Base-by-base conservation (phyloP, 2,888 invertebrate species). In the Cantharis rustica region DNA sequence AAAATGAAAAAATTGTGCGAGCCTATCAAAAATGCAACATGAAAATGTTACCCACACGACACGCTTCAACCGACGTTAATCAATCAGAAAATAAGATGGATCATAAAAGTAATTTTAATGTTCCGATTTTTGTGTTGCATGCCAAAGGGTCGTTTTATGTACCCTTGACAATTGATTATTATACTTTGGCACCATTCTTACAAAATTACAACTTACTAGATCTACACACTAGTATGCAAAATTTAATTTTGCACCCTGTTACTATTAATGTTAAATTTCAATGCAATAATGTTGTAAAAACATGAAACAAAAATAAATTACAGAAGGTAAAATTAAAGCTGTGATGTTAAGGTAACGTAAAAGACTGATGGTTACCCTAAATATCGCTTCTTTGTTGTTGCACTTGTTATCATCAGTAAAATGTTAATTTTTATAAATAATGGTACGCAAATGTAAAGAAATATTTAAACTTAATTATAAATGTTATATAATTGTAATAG, bases 71-170 rank as follows among this genome's bases (percentile, higher is more conserved):
- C 0, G 61, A 26, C n/a, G 69, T 75, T 10, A 16, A 72, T 3
- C 72, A 26, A 11, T n/a, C 27, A 0, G 75, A 73, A 15, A 73
- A 63, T 47, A 70, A 71, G 9, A 64, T 72, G 17, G 66, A 72
- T 13, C 20, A 80, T 61, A 84, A 85, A 76, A 83, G 82, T 27
- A 88, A 88, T 15, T 89, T 92, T 80, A 91, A 92, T 70, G 93
- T 97, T 69, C 97, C 98, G 0, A 94, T 97, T 61, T 98, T 98
- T 87, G 97, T 96, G 3, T 89, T 98, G 61, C 96, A 97, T 87
- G 92, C 96, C n/a, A 93, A 94, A 80, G 97, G 97, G 62, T 91
- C 93, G 69, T 97, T 95, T 88, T 98, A 98, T 89, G 92, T 98
- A 73, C 97, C 98, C 0, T 88, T 97, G 77, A 94, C 94, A 80